A percentile compares a stretch with the other conserved stretches of the same genome.
Evolutionary conservation across 2,797 vertebrate genomes (phyloP).

Genomic region (Kryptolebias ocellatus): DNA sequence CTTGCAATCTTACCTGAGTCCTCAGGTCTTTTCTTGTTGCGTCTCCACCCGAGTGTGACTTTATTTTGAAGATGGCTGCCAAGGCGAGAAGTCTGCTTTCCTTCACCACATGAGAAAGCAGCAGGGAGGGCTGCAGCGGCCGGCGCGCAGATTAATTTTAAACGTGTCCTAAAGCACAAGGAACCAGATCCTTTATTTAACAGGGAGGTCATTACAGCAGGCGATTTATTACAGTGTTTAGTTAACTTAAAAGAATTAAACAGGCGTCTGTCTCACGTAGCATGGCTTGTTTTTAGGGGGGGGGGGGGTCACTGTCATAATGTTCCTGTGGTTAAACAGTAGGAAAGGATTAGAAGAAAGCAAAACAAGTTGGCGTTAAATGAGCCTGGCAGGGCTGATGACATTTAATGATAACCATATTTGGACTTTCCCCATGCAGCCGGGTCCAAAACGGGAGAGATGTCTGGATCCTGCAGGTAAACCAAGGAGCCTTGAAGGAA

Average conservation of each 20-base stretch:
- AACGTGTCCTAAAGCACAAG: conserved; percentile 50
- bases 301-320: conserved; percentile 65
- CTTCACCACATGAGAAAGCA: conserved; percentile 69
- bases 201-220: conserved; percentile 39
- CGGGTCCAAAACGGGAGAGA: conserved; percentile 30
- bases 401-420: conserved; percentile 64
- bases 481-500: too few relatives aligned
- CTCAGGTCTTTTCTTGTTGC: conserved; percentile 9
- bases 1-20: too few relatives aligned
- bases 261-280: conserved; percentile 67
- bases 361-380: conserved; percentile 65
- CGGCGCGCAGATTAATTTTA: conserved; percentile 45
- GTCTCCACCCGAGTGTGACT: conserved; percentile 51
- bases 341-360: conserved; percentile 71
- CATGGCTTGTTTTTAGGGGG: conserved; percentile 49
- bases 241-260: conserved; percentile 32
- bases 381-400: conserved; percentile 53
- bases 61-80: conserved; percentile 59
- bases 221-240: conserved; percentile 64
- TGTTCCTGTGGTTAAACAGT: conserved; percentile 72
- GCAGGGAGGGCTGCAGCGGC: conserved; percentile 54
- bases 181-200: conserved; percentile 51
- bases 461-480: conserved; percentile 22
- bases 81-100: conserved; percentile 68
- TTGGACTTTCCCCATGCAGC: conserved; percentile 34